Evolutionary conservation across 2,113 vertebrate species (phyloP), one percentile per base, ranked within the genome.

Genomic region (Melanerpes aurifrons): DNA sequence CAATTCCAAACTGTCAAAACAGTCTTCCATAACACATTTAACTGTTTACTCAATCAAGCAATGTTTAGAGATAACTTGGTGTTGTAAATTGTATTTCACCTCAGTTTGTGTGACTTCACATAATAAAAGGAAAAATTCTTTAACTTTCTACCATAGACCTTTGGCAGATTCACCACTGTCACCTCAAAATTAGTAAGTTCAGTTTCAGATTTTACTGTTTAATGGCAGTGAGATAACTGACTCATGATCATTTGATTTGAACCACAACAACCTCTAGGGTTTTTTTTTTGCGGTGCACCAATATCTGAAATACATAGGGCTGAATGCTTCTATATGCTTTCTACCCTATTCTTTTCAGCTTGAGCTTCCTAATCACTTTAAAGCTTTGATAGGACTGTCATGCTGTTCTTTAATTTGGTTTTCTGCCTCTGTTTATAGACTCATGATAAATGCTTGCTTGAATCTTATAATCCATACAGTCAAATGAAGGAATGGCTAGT

Each of bases 401-500:
- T 86, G 54, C 70, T 81, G 14, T 76, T 95, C 72, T 87, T 82
- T 71, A 54, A 40, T 89, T 84, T 2, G 2, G 22, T 72, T 82
- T 82, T 32, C 74, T 85, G 35, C 86, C 40, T 86, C 48, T 87
- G 47, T 92, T 90, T 92, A 26, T 37, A 73, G 22, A 54, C 61
- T 69, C 0, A 1, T 86, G 59, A 85, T 43, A 76, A 83, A 14
- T 63, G n/a, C 76, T 83, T 88, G 57, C 61, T 83, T 67, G 63
- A 26, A 20, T 88, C 25, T 88, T 86, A 53, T 78, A 90, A 84
- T 68, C 57, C 5, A 2, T 86, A 45, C 28, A 53, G 70, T 89
- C 62, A 88, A 32, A 94, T 77, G 50, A 88, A 77, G 77, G 48
- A 90, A 64, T 61, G 66, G 57, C 78, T 94, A 94, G 62, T 90